A percentile compares a stretch with the other conserved stretches of the same genome.
These are phyloP conservation scores for Muntiacus reevesi DNA, from an alignment of 2,113 vertebrate species.

Conservation along the genomic window DNA sequence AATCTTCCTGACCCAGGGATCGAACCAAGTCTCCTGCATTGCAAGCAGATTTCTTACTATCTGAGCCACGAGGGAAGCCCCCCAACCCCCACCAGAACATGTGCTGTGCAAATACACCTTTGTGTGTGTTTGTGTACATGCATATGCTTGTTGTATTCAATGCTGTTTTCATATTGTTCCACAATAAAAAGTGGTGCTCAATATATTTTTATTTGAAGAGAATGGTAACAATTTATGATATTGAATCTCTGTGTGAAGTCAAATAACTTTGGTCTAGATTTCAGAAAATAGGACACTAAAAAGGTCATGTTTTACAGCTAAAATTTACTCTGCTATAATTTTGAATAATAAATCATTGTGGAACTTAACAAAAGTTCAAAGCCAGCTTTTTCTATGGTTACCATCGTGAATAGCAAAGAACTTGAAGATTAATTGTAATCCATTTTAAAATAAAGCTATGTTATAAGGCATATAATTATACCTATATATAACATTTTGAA, in stretches of 20 bases:
- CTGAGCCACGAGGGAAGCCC: not conserved
- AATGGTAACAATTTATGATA: conserved; percentile 35
- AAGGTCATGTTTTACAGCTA: conserved; percentile 64
- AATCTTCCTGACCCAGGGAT: not conserved
- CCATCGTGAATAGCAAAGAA: conserved; percentile 38
- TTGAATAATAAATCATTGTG: conserved; percentile 62
- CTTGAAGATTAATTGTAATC: conserved; percentile 52
- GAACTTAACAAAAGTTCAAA: conserved; percentile 41
- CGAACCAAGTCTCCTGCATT: not conserved
- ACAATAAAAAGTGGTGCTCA: conserved; percentile 15
- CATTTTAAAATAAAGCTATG: conserved; percentile 46
- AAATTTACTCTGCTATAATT: conserved; percentile 66
- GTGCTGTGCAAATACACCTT: not conserved
- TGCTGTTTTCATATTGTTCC: not conserved
- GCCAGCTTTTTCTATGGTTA: conserved; percentile 10
- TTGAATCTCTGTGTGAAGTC: conserved; percentile 15
- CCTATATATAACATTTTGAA: not conserved
- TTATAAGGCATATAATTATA: conserved; percentile 45
- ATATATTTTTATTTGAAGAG: conserved; percentile 36
- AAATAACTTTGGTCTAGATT: conserved; percentile 42
- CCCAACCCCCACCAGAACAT: not conserved
- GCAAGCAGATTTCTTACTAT: not conserved
- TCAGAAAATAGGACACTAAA: conserved; percentile 62
- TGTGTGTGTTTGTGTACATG: not conserved
- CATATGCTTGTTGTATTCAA: not conserved